Base-by-base conservation (phyloP, 2,888 invertebrate genomes). In the Yponomeuta cagnagella region DNA sequence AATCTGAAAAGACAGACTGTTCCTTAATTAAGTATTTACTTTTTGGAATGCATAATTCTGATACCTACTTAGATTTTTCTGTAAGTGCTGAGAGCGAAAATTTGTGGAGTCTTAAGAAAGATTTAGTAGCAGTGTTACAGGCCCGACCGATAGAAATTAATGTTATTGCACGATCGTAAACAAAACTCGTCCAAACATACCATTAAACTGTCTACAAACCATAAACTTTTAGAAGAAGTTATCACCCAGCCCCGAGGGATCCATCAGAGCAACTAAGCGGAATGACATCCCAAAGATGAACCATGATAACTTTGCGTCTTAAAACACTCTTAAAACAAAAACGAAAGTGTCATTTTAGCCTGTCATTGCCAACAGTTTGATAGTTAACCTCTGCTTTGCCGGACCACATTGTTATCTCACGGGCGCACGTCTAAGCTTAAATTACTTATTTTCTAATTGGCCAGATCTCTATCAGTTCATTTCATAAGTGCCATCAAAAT, bases 381-480 rank as follows among this genome's bases (percentile, higher is more conserved):
- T 58, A 8, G 52, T 15, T 58, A 58, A 58, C 52, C 52, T 58
- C 52, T 58, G 52, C 15, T 0, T 58, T 2, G 52, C 15, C 52
- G 4, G 15, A 58, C 52, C 52, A 3, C 52, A 52, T 52, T 3
- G 15, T 68, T 68, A 68, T 71, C 69, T 70, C 70, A 69, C 69
- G 70, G 69, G 65, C 58, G 15, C 69, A 71, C 69, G 68, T 48
- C 52, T 69, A 73, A 78, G 81, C 79, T 84, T 82, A 87, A 86
- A 88, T 88, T 88, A 88, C 43, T 43, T 43, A 43, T 89, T 89
- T 84, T 87, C 83, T 90, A 90, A 91, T 90, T 90, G 90, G 86
- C 79, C 77, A 77, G 90, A 89, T 89, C 52, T 79, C 76, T 87
- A 90, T 90, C 90, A 78, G 70, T 72, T 72, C 74, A 80, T 83